Evolutionary conservation across 2,888 invertebrate genomes (phyloP).

Genomic region (Caenorhabditis uteleia): DNA sequence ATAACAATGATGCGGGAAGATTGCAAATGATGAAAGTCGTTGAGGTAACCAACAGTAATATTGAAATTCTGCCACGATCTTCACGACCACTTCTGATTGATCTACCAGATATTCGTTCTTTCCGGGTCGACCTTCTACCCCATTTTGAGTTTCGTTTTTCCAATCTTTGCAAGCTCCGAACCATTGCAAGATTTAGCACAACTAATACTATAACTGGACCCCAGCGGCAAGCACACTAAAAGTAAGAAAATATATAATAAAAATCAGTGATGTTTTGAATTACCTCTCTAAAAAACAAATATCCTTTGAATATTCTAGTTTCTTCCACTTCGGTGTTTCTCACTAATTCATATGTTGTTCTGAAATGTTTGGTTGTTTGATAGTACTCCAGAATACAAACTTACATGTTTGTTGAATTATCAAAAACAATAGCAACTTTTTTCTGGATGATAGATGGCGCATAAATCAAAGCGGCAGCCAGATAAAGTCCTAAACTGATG

Average conservation of each 20-base stretch:
- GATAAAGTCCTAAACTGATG: conserved; percentile 70
- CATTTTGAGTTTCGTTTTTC: conserved; percentile 36
- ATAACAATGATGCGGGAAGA: conserved; percentile 71
- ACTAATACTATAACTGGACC: conserved; percentile 62
- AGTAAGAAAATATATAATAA: neutral
- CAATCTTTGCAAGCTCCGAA: conserved; percentile 50
- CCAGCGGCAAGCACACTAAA: conserved; percentile 53
- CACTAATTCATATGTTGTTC: conserved; percentile 15
- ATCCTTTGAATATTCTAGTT: conserved; percentile 68
- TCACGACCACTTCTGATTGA: conserved; percentile 28
- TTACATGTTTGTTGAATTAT: conserved; percentile 10
- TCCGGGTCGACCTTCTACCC: conserved; percentile 22
- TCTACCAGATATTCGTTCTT: conserved; percentile 12
- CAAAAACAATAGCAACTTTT: conserved; percentile 43
- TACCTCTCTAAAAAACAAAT: conserved; percentile 71
- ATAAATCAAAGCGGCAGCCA: conserved; percentile 71
- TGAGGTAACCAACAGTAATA: conserved; percentile 71
- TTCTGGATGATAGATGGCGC: conserved; percentile 72
- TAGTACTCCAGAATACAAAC: neutral
- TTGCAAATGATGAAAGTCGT: conserved; percentile 72
- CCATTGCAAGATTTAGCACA: conserved; percentile 59
- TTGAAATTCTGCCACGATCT: conserved; percentile 69
- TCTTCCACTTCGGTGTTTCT: conserved; percentile 46
- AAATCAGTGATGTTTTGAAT: neutral
- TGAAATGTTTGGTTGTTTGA: conserved; percentile 4